These are phyloP conservation scores for Leiothrix lutea DNA, from an alignment of 2,113 vertebrate species.

Conservation along the genomic window DNA sequence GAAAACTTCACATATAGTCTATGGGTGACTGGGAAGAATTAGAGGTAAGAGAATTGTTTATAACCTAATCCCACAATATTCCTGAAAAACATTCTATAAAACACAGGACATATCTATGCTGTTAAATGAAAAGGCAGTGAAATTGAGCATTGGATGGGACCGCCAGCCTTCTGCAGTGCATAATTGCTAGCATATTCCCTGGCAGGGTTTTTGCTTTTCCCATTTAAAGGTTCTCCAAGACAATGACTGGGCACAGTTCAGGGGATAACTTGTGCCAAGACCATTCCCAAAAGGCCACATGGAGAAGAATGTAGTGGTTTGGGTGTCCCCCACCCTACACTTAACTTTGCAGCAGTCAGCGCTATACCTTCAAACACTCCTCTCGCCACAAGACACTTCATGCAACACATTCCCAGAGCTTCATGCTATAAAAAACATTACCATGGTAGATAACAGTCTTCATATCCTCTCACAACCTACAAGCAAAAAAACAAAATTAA, in stretches of 20 bases:
- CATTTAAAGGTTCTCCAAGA: conserved; percentile 1
- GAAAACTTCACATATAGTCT: neutral
- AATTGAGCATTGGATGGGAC: neutral
- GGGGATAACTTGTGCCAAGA: neutral
- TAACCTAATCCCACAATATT: neutral
- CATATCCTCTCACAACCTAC: neutral
- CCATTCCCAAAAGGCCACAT: neutral
- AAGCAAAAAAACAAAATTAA: neutral
- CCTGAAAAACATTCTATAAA: neutral
- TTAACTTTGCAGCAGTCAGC: neutral
- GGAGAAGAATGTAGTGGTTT: conserved; percentile 8
- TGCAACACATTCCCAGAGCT: neutral
- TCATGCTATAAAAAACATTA: neutral
- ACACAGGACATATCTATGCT: neutral
- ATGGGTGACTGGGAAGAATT: neutral
- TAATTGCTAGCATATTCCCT: conserved; percentile 48
- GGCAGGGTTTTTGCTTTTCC: neutral
- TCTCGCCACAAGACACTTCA: neutral
- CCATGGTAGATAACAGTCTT: neutral
- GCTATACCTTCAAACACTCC: neutral
- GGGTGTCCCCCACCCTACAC: neutral
- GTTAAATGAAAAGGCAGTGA: neutral
- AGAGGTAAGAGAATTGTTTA: neutral
- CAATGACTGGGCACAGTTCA: conserved; percentile 44
- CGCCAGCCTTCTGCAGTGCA: neutral